A percentile compares a stretch with the other conserved stretches of the same genome.
Evolutionary conservation across 2,888 invertebrate genomes (phyloP).

Genomic region (Eumacrocentrus americanus): DNA sequence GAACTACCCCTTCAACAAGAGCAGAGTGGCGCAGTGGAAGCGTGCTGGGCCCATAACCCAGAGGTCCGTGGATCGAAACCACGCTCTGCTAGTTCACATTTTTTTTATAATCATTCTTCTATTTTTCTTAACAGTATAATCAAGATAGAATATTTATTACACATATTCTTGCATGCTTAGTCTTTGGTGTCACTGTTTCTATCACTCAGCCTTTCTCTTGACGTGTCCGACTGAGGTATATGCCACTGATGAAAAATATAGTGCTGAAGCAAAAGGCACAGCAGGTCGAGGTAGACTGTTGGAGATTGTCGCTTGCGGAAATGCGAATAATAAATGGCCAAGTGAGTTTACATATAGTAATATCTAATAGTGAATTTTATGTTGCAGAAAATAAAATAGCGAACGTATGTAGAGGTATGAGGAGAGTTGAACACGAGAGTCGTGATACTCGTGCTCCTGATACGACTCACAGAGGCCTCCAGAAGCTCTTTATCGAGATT

Average conservation of each 20-base stretch:
- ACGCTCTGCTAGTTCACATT: slow-evolving; percentile 49
- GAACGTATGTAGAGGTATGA: slow-evolving; percentile 1
- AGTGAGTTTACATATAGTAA: too few relatives aligned
- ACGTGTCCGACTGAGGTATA: too few relatives aligned
- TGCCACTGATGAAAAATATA: neutral
- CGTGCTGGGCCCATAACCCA: slow-evolving; percentile 59
- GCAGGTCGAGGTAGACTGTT: slow-evolving; percentile 2
- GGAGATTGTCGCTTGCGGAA: slow-evolving; percentile 22
- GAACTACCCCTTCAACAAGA: slow-evolving; percentile 18
- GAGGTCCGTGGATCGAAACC: slow-evolving; percentile 58
- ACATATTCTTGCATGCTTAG: too few relatives aligned
- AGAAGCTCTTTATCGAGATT: slow-evolving; percentile 39
- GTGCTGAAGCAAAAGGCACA: neutral
- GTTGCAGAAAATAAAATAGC: slow-evolving; percentile 8
- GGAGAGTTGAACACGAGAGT: slow-evolving; percentile 48
- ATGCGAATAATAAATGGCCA: slow-evolving; percentile 25
- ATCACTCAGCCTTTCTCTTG: neutral
- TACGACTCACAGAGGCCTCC: slow-evolving; percentile 36
- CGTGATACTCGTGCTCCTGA: slow-evolving; percentile 54
- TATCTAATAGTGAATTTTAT: slow-evolving; percentile 16
- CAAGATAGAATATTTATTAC: too few relatives aligned
- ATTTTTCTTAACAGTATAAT: too few relatives aligned
- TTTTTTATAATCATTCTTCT: slow-evolving; percentile 25
- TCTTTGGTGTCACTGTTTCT: too few relatives aligned
- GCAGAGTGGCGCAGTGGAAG: slow-evolving; percentile 58